A percentile compares a stretch with the other conserved stretches of the same genome.
phyloP scores from a whole-genome alignment of 2,888 invertebrate genomes.

The Dicycla oo region DNA sequence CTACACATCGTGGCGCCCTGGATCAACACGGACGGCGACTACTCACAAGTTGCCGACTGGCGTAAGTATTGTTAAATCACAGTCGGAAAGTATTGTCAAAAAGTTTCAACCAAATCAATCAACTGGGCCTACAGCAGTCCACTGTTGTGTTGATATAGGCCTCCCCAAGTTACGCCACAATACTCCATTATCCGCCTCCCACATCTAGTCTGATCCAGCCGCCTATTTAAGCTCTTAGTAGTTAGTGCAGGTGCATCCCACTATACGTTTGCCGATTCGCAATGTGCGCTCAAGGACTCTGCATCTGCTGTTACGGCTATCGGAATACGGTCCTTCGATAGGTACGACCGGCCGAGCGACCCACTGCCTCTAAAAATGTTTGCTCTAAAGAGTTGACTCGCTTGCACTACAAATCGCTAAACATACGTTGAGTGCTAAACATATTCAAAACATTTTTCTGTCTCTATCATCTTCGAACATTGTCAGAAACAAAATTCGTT shows the following conservation, averaged over 20 bases:
- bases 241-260: neutral
- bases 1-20: slow-evolving; percentile 96
- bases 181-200: neutral
- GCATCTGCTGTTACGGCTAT: too few species aligned
- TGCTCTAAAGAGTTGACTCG: neutral
- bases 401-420: neutral
- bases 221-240: neutral
- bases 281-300: neutral
- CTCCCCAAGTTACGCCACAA: neutral
- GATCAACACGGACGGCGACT: slow-evolving; percentile 93
- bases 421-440: too few species aligned
- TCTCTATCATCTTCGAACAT: neutral
- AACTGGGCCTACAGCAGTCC: too few species aligned
- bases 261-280: neutral
- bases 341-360: too few species aligned
- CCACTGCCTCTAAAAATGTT: neutral
- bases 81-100: neutral
- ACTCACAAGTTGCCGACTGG: slow-evolving; percentile 94
- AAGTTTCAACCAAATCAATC: neutral
- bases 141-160: neutral
- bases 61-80: slow-evolving; percentile 84
- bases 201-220: neutral
- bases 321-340: too few species aligned
- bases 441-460: neutral
- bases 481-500: neutral